phyloP scores from a whole-genome alignment of 2,888 invertebrate genomes.

The Trichogramma dendrolimi region DNA sequence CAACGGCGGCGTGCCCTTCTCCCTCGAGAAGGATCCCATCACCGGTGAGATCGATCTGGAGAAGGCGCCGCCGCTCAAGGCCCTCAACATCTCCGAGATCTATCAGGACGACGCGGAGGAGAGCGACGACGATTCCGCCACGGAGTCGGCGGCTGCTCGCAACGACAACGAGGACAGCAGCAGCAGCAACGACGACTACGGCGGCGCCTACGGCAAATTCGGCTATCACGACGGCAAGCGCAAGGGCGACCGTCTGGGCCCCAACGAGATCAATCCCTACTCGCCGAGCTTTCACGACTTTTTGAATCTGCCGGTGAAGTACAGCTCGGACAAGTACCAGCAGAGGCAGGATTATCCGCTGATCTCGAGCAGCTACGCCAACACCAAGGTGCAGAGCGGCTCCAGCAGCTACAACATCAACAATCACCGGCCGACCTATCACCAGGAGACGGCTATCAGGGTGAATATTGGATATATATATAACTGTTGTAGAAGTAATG shows the following conservation, averaged over 20 bases:
- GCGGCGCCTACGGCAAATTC: slow-evolving; percentile 20
- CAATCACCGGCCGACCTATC: slow-evolving; percentile 42
- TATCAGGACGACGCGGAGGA: slow-evolving; percentile 35
- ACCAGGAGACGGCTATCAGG: slow-evolving; percentile 32
- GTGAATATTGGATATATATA: slow-evolving; percentile 8
- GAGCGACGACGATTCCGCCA: slow-evolving; percentile 7
- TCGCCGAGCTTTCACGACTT: slow-evolving; percentile 66
- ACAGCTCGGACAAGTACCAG: slow-evolving; percentile 63
- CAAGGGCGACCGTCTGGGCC: slow-evolving; percentile 50
- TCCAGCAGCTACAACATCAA: slow-evolving; percentile 46
- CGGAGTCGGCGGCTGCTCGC: slow-evolving; percentile 9
- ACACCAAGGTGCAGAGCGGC: slow-evolving; percentile 65
- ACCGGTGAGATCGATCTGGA: slow-evolving; percentile 65
- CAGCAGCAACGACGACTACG: slow-evolving; percentile 30
- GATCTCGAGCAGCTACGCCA: slow-evolving; percentile 69
- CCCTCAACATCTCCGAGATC: slow-evolving; percentile 41
- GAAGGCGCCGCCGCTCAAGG: slow-evolving; percentile 45
- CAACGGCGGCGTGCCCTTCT: slow-evolving; percentile 68
- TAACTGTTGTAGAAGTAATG: too few relatives aligned
- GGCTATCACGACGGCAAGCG: slow-evolving; percentile 23
- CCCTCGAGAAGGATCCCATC: slow-evolving; percentile 65
- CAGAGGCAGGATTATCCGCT: slow-evolving; percentile 58
- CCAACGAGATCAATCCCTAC: slow-evolving; percentile 62
- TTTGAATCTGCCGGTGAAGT: slow-evolving; percentile 65
- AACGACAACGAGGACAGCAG: slow-evolving; percentile 23